phyloP scores from a whole-genome alignment of 2,113 vertebrate species.

The Nannobrachium achirus region DNA sequence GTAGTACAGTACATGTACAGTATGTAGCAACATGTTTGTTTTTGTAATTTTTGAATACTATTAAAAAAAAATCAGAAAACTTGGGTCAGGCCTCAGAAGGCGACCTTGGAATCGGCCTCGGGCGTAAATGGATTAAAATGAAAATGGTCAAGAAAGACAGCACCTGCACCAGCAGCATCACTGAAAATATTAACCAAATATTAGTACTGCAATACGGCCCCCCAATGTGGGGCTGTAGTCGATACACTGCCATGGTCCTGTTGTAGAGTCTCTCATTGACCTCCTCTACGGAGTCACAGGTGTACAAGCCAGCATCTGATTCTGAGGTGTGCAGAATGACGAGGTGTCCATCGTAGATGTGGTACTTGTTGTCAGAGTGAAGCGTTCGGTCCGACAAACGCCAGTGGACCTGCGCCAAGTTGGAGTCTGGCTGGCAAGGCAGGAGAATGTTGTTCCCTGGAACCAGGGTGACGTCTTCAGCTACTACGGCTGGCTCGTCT shows the following conservation, averaged over 20 bases:
- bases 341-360: constrained; percentile 64
- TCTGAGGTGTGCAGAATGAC: constrained; percentile 62
- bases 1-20: too few relatives aligned
- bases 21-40: too few relatives aligned
- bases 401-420: too few relatives aligned
- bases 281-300: constrained; percentile 68
- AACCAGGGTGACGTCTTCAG: constrained; percentile 36
- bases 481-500: constrained; percentile 64
- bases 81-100: too few relatives aligned
- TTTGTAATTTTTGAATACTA: too few relatives aligned
- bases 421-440: too few relatives aligned
- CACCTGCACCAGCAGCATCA: constrained; percentile 62
- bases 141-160: constrained; percentile 62
- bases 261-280: constrained; percentile 53
- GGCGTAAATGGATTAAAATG: constrained; percentile 67
- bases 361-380: constrained; percentile 60
- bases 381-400: too few relatives aligned
- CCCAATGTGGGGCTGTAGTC: constrained; percentile 37
- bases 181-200: constrained; percentile 61
- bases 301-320: constrained; percentile 66
- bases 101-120: too few relatives aligned
- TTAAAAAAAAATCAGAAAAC: too few relatives aligned
- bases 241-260: constrained; percentile 54
- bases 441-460: too few relatives aligned
- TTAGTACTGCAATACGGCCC: constrained; percentile 6